Conservation (phyloP, 1,140 invertebrate species). For the Drosophila oshimai region DNA sequence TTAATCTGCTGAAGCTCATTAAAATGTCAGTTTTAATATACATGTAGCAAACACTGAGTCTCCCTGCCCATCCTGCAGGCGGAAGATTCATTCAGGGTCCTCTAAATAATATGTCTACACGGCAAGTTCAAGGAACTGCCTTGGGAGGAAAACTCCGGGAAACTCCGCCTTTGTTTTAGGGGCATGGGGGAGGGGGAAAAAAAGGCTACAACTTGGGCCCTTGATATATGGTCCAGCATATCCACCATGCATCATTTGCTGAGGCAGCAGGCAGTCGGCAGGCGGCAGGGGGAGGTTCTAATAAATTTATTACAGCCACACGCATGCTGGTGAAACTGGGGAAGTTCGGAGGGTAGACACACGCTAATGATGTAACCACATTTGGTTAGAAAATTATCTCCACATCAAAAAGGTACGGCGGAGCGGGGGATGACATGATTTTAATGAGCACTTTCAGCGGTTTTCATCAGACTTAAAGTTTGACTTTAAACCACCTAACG, state of each 20-base stretch:
- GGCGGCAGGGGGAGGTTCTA: conserved; percentile 35
- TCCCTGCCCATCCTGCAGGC: neutral
- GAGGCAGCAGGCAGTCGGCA: conserved; percentile 4
- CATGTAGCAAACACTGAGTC: conserved; percentile 28
- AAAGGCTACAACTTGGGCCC: conserved; percentile 23
- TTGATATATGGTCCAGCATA: conserved; percentile 56
- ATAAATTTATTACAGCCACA: conserved; percentile 73
- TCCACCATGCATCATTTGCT: conserved; percentile 71
- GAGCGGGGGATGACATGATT: conserved; percentile 35
- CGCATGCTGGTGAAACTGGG: neutral
- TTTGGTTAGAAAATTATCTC: conserved; percentile 75
- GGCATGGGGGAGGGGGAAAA: neutral
- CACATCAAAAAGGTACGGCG: conserved; percentile 51
- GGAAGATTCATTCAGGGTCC: conserved; percentile 17
- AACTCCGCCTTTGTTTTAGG: conserved; percentile 50
- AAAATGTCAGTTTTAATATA: conserved; percentile 75
- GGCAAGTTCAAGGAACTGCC: conserved; percentile 70
- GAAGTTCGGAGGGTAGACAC: conserved; percentile 14
- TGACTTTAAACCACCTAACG: conserved; percentile 37
- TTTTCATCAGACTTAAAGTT: conserved; percentile 44
- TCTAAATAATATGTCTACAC: conserved; percentile 69
- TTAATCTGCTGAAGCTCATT: conserved; percentile 76
- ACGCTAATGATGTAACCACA: conserved; percentile 79
- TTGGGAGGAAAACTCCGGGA: neutral
- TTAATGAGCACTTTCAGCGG: conserved; percentile 71